Evolutionary conservation across 2,888 invertebrate genomes (phyloP).

Genomic region (Philhelius pedissequus): DNA sequence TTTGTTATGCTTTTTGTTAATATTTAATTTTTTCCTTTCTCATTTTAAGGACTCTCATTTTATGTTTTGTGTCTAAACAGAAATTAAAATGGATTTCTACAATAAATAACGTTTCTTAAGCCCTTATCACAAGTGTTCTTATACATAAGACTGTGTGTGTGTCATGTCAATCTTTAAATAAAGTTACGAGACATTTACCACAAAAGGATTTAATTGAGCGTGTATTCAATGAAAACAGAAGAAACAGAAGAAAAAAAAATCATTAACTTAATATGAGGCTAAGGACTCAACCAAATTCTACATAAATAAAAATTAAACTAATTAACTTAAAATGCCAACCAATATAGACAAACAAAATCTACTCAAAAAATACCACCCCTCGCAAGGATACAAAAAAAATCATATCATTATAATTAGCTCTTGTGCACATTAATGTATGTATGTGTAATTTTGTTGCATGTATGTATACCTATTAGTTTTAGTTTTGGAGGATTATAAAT

Average conservation of each 20-base stretch:
- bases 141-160: not conserved
- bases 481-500: constrained; percentile 84
- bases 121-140: not conserved
- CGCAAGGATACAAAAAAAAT: not conserved
- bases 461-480: constrained; percentile 84
- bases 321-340: constrained; percentile 8
- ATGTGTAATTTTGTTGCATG: constrained; percentile 6
- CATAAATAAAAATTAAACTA: constrained; percentile 19
- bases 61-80: constrained; percentile 69
- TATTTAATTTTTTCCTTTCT: constrained; percentile 40
- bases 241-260: constrained; percentile 27
- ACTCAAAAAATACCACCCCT: not conserved
- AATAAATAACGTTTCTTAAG: constrained; percentile 46
- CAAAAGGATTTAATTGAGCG: constrained; percentile 31
- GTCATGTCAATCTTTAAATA: constrained; percentile 5
- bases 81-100: constrained; percentile 57
- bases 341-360: not conserved
- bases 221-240: constrained; percentile 13
- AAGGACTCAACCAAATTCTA: constrained; percentile 24
- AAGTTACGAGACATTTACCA: constrained; percentile 11
- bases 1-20: constrained; percentile 2
- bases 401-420: not conserved
- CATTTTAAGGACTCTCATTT: constrained; percentile 48
- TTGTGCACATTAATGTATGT: not conserved
- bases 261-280: not conserved